Base-by-base conservation (phyloP, 2,113 vertebrate genomes). In the Sinocyclocheilus anophthalmus region DNA sequence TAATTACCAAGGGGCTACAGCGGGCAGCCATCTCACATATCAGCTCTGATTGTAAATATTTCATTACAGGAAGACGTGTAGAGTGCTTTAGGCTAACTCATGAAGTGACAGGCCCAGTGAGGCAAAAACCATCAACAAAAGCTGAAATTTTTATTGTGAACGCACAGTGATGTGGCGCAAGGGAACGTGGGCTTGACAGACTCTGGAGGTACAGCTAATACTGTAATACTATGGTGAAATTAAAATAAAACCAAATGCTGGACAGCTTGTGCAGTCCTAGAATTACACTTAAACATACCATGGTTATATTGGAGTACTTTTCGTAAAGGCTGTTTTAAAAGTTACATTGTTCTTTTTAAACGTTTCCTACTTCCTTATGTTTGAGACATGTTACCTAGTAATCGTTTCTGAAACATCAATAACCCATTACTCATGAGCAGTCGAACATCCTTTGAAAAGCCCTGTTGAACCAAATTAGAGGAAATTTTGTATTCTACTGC, bases 21-120 rank as follows among this genome's bases (percentile, higher is more conserved):
- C 67, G 70, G 55, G 50, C 59, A 73, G 48, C 24, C 82, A 84
- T 67, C 67, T 81, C 75, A 12, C 83, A 79, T 45, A 78, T 77
- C 24, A 24, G 45, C 50, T 76, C n/a, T 30, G n/a, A 85, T 55
- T 70, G 86, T 89, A 59, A 89, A 87, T 89, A 89, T 78, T 89
- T 89, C 42, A 89, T 83, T 63, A 79, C 83, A 75, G 70, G n/a
- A 82, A 69, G 57, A 76, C 22, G 26, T 37, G 24, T 42, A 59
- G 39, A 83, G 73, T 75, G 76, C 84, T 88, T 88, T 72, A 63
- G 79, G 79, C 45, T 37, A 70, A 83, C 37, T 82, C 20, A 12
- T 82, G 78, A 57, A 42, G 76, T 72, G 61, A 78, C 45, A 48
- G 79, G 77, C 48, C 18, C 85, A 57, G 72, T 7, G 79, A 82